phyloP scores from a whole-genome alignment of 2,113 vertebrate genomes.

The Saguinus midas region DNA sequence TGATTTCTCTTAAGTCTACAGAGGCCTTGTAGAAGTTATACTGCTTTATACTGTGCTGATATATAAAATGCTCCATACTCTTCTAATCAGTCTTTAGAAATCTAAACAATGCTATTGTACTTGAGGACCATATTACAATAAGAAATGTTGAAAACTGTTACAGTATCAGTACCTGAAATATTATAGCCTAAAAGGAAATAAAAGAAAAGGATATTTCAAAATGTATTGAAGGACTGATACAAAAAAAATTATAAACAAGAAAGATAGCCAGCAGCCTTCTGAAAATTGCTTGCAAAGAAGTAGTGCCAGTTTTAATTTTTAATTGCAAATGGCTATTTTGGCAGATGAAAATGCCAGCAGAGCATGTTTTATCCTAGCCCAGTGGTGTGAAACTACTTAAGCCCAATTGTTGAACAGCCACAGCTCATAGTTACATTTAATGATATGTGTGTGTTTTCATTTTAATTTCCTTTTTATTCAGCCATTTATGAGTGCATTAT shows the following conservation, averaged over 20 bases:
- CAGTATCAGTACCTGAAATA: constrained; percentile 49
- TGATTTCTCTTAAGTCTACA: neutral
- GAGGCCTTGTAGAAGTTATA: neutral
- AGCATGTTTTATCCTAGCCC: constrained; percentile 72
- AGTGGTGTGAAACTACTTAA: constrained; percentile 74
- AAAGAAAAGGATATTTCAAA: constrained; percentile 77
- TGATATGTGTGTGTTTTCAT: constrained; percentile 37
- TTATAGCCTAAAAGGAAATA: constrained; percentile 61
- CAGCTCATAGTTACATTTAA: constrained; percentile 51
- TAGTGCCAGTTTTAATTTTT: constrained; percentile 85
- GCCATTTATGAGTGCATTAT: neutral
- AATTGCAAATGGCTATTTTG: constrained; percentile 88
- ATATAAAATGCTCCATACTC: neutral
- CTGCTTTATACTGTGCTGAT: neutral
- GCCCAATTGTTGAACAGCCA: constrained; percentile 48
- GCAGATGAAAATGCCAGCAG: constrained; percentile 81
- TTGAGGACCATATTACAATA: neutral
- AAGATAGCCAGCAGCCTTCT: constrained; percentile 82
- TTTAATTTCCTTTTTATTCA: constrained; percentile 49
- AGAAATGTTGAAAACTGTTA: constrained; percentile 35
- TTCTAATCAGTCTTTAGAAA: constrained; percentile 9
- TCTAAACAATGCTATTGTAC: neutral
- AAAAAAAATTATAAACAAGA: constrained; percentile 83
- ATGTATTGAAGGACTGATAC: constrained; percentile 76
- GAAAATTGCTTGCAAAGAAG: constrained; percentile 82